Evolutionary conservation across 2,113 vertebrate genomes (phyloP), one percentile per base, ranked within the genome.

Genomic region (Proteles cristata): DNA sequence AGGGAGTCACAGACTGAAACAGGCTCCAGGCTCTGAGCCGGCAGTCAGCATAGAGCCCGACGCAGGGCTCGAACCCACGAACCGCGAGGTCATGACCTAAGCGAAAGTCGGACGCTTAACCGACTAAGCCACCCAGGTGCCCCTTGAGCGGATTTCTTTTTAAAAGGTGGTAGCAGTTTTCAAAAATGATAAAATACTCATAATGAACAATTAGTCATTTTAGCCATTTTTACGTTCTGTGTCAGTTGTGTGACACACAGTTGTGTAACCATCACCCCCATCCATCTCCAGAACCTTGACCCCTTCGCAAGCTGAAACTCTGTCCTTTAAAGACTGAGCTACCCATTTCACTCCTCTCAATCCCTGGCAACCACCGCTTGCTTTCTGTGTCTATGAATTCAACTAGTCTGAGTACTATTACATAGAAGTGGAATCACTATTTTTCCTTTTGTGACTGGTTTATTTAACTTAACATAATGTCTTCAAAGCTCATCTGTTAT

Each of bases 281-380:
- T 50, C 86, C 15, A 39, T 83, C 76, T 81, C 28, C 77, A 66
- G 53, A 87, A 31, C 35, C 9, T 48, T 82, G 80, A 43, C 12
- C 79, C 88, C 80, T 95, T 89, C 55, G 45, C 65, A 86, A 45
- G 84, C 71, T 80, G 33, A 80, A 84, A 50, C 65, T 96, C 2
- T 26, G 31, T 31, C 50, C 26, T 6, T 12, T 58, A 45, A 79
- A 77, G 17, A 87, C 12, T 80, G 68, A 65, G 33, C 39, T 71
- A 1, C 19, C 31, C 35, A 17, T 39, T 79, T 83, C 2, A 15
- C 26, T 26, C 10, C 15, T 11, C 8, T 21, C 23, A 4, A 7
- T 9, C 53, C 33, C 9, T 48, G 35, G 83, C 25, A 43, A n/a
- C 35, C 63, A 39, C 25, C n/a, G 4, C 90, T 86, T 86, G 80